Conservation (phyloP, 2,888 invertebrate genomes). For the Xanthorhoe designata region DNA sequence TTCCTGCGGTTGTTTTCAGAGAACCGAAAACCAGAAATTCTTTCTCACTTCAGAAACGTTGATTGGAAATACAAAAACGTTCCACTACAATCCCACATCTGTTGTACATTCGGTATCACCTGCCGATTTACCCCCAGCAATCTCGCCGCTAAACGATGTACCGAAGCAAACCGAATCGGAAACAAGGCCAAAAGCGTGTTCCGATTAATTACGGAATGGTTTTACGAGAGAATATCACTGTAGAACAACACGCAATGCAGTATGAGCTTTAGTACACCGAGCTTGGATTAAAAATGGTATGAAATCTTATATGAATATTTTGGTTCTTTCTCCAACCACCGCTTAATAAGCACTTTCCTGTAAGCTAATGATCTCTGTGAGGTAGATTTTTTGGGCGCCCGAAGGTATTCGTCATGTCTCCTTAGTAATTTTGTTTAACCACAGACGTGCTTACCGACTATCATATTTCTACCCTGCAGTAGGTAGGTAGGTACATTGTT, state of each 20-base stretch:
- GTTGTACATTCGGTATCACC: constrained; percentile 67
- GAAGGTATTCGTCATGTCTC: too few species aligned
- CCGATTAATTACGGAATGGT: constrained; percentile 75
- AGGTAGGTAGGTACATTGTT: too few species aligned
- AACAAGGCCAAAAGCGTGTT: constrained; percentile 79
- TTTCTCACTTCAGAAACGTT: constrained; percentile 14
- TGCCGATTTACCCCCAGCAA: constrained; percentile 67
- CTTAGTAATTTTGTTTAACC: too few species aligned
- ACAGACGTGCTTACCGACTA: too few species aligned
- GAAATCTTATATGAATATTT: too few species aligned
- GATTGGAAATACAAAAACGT: constrained; percentile 37
- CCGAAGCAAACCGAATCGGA: constrained; percentile 73
- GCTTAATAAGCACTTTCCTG: too few species aligned
- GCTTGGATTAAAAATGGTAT: background rate
- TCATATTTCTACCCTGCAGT: too few species aligned
- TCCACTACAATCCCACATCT: constrained; percentile 53
- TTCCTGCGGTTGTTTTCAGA: background rate
- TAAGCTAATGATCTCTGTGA: too few species aligned
- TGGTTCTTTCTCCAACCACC: too few species aligned
- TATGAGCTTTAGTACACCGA: background rate
- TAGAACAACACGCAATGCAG: constrained; percentile 3
- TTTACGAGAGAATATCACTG: constrained; percentile 52
- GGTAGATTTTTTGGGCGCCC: too few species aligned
- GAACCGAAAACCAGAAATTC: background rate
- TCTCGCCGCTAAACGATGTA: constrained; percentile 78